phyloP scores from a whole-genome alignment of 30 jellyfish, hydroid and myxozoan species.

The Aurelia sp. region DNA sequence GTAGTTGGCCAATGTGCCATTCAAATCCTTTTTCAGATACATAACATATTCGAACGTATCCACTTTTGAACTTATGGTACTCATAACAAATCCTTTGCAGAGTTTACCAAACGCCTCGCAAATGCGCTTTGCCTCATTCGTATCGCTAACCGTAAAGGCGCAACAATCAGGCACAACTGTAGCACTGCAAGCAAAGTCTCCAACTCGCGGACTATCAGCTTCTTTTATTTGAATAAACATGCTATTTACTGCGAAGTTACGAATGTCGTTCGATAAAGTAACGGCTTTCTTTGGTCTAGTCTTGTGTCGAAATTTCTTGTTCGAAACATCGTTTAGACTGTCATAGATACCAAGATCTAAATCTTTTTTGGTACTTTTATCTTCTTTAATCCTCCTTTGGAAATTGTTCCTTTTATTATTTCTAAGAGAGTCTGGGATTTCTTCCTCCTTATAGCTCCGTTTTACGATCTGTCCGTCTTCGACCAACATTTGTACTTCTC shows the following conservation, averaged over 20 bases:
- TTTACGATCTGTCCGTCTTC: constrained; percentile 32
- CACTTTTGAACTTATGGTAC: constrained; percentile 55
- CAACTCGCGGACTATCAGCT: constrained; percentile 82
- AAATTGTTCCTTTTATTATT: neutral
- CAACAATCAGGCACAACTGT: constrained; percentile 78
- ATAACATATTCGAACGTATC: constrained; percentile 65
- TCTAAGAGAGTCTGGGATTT: neutral
- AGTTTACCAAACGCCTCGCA: constrained; percentile 76
- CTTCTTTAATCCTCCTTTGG: neutral
- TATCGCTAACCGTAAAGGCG: constrained; percentile 74
- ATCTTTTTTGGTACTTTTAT: neutral
- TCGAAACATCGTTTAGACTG: neutral
- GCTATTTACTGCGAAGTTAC: constrained; percentile 56
- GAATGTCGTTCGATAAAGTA: constrained; percentile 48
- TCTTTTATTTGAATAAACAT: constrained; percentile 80
- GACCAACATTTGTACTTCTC: constrained; percentile 17
- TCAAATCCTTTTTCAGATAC: constrained; percentile 63
- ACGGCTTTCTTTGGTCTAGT: constrained; percentile 12
- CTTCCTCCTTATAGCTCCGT: constrained; percentile 7
- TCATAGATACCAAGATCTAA: neutral
- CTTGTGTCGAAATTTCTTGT: neutral
- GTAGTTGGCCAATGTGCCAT: constrained; percentile 67
- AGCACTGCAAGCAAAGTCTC: constrained; percentile 82
- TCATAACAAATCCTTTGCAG: constrained; percentile 90
- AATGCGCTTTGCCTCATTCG: constrained; percentile 73